Evolutionary conservation across 2,888 invertebrate species (phyloP), one percentile per base, ranked within the genome.

Genomic region (Catocala sponsa): DNA sequence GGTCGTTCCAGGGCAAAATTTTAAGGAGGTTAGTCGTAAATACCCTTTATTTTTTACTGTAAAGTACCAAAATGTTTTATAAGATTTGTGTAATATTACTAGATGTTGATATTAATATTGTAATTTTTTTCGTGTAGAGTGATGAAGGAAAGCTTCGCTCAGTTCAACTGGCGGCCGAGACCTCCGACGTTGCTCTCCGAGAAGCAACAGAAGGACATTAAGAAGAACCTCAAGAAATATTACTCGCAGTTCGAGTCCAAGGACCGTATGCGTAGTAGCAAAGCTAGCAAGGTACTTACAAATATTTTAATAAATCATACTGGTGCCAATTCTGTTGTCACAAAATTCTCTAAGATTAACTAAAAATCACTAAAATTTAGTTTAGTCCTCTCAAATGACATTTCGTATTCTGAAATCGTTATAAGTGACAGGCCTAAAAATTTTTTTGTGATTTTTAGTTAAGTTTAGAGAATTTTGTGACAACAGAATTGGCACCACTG

Each of bases 211-310:
- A 97, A 98, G 95, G 99, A 99, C 44, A 98, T 99, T 72, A 98
- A 98, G 94, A 99, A 99, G 95, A 99, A 98, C 91, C 95, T 99
- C 86, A 99, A 99, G 95, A 99, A 98, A 88, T 99, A 98, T 95
- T 98, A 98, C 83, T 97, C 98, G 33, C 97, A 98, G 90, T 99
- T 99, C 89, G 99, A 99, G 90, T 97, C 97, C 83, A 99, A 99
- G 94, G 99, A 99, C 94, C 97, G 98, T 66, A 97, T 98, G 96
- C 96, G 98, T 60, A 96, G 98, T 89, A 98, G 97, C 68, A 98
- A 98, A 84, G 99, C 99, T 35, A 98, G 98, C 74, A 99, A 99
- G 96, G 99, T 99, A 83, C 12, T 13, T 11, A 11, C 9, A 9
- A 33, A 12, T 33, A 32, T 35, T 4, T 11, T 32, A 32, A 25